phyloP scores from a whole-genome alignment of 2,888 invertebrate species.

The Gasteruption jaculator region DNA sequence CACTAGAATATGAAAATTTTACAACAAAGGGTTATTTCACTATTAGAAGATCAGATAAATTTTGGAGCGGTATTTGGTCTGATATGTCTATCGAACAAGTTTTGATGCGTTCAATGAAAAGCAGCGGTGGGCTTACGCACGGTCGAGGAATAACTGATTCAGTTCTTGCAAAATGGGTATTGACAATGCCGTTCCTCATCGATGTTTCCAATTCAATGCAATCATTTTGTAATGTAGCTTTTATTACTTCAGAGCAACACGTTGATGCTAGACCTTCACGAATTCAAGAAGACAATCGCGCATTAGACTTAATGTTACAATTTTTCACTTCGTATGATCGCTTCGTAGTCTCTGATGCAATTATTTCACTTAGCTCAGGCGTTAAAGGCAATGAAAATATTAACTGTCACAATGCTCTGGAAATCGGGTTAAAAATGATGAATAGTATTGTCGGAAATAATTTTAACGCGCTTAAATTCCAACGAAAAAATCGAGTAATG shows the following conservation, averaged over 20 bases:
- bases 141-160: slow-evolving; percentile 31
- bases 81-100: slow-evolving; percentile 25
- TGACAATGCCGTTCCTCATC: slow-evolving; percentile 28
- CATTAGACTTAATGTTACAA: slow-evolving; percentile 23
- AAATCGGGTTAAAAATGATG: slow-evolving; percentile 15
- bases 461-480: slow-evolving; percentile 32
- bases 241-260: slow-evolving; percentile 31
- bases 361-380: slow-evolving; percentile 25
- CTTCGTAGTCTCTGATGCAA: slow-evolving; percentile 22
- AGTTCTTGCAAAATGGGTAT: slow-evolving; percentile 30
- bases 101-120: slow-evolving; percentile 30
- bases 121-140: slow-evolving; percentile 28
- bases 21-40: slow-evolving; percentile 23
- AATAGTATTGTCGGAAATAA: slow-evolving; percentile 27
- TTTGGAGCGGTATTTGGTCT: slow-evolving; percentile 24
- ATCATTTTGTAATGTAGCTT: slow-evolving; percentile 25
- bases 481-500: slow-evolving; percentile 33
- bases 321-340: slow-evolving; percentile 29
- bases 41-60: slow-evolving; percentile 25
- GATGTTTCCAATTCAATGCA: slow-evolving; percentile 25
- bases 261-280: slow-evolving; percentile 27
- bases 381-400: slow-evolving; percentile 19
- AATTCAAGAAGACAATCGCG: slow-evolving; percentile 25
- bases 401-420: slow-evolving; percentile 20
- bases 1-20: slow-evolving; percentile 23